Percentiles rank a stretch among this genome's conserved stretches.
Evolutionary conservation across 2,888 invertebrate genomes (phyloP).

Genomic region (Marasmarcha lunaedactyla): DNA sequence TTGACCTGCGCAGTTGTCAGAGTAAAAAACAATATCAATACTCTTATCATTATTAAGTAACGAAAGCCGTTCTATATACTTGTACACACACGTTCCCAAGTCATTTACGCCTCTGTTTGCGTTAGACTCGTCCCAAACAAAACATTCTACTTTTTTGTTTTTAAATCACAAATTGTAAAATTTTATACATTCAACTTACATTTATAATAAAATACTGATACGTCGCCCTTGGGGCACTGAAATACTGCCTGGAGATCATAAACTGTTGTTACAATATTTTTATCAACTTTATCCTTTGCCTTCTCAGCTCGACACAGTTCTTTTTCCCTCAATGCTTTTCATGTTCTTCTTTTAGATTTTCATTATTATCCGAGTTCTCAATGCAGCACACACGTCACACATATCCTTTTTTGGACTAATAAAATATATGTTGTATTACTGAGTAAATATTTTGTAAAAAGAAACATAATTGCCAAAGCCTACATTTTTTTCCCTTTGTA

Average conservation of each 20-base stretch:
- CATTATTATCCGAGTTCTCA: too few species aligned
- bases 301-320: too few species aligned
- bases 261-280: slow-evolving; percentile 15
- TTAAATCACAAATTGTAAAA: slow-evolving; percentile 4
- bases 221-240: slow-evolving; percentile 24
- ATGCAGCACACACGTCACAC: too few species aligned
- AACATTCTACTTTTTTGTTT: slow-evolving; percentile 3
- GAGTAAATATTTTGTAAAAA: too few species aligned
- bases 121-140: slow-evolving; percentile 9
- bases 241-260: slow-evolving; percentile 26
- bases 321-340: too few species aligned
- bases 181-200: slow-evolving; percentile 6
- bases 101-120: slow-evolving; percentile 9
- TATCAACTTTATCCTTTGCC: slow-evolving; percentile 16
- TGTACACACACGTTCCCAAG: slow-evolving; percentile 9
- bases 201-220: slow-evolving; percentile 23
- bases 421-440: too few species aligned
- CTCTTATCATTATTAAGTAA: slow-evolving; percentile 1
- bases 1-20: slow-evolving; percentile 21
- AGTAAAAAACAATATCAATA: slow-evolving; percentile 18
- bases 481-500: too few species aligned
- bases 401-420: too few species aligned
- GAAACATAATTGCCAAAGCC: too few species aligned
- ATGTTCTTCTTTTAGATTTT: too few species aligned
- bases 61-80: slow-evolving; percentile 4